These are phyloP conservation scores for Meles meles DNA, from an alignment of 2,113 vertebrate species.

Conservation along the genomic window DNA sequence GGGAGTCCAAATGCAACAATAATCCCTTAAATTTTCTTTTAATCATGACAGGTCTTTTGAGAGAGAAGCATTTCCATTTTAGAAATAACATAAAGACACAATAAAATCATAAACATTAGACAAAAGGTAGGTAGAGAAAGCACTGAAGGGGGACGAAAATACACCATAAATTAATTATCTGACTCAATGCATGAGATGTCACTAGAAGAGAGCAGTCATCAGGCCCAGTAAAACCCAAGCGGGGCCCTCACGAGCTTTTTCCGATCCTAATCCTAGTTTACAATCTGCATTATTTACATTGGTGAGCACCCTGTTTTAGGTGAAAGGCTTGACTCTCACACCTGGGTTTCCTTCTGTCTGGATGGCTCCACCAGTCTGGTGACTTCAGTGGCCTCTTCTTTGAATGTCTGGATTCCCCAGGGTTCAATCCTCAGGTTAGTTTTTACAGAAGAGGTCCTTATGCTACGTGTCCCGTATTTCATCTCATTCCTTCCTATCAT, in stretches of 20 bases:
- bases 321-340: neutral
- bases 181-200: neutral
- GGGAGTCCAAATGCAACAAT: neutral
- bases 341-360: neutral
- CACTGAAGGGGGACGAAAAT: neutral
- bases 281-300: neutral
- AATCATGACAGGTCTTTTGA: neutral
- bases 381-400: neutral
- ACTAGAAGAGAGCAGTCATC: neutral
- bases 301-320: neutral
- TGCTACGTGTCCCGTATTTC: neutral
- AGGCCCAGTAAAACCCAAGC: neutral
- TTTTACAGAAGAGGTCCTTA: neutral
- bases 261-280: neutral
- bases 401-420: neutral
- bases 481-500: neutral
- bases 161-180: neutral
- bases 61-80: neutral
- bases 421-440: neutral
- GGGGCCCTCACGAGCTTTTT: neutral
- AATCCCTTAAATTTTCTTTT: neutral
- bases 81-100: neutral
- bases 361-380: neutral
- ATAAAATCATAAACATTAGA: neutral
- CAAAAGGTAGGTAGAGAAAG: neutral